Conservation (phyloP, 2,797 vertebrate genomes). For the Streptopelia turtur region DNA sequence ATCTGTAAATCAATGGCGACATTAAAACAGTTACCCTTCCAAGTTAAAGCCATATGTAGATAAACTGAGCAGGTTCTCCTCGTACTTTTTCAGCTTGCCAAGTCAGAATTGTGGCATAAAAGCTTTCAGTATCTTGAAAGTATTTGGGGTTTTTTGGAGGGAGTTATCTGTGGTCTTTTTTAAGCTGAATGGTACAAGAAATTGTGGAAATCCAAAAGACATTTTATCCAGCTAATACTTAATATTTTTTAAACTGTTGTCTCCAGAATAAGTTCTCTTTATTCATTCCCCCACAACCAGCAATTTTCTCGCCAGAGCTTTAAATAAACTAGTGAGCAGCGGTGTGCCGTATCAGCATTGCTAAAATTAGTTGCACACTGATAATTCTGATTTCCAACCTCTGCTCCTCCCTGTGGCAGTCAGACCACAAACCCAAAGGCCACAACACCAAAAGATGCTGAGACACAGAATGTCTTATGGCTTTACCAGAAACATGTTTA, state of each 20-base stretch:
- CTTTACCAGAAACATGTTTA: background rate
- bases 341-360: background rate
- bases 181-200: background rate
- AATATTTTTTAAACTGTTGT: background rate
- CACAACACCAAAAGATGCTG: background rate
- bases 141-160: background rate
- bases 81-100: background rate
- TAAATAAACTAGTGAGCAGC: constrained; percentile 11
- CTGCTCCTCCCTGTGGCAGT: background rate
- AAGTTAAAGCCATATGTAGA: background rate
- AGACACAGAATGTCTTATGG: background rate
- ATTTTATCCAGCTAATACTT: background rate
- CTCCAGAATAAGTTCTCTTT: background rate
- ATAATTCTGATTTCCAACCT: constrained; percentile 19
- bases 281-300: constrained; percentile 4
- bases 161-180: background rate
- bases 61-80: background rate
- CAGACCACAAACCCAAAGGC: background rate
- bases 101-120: background rate
- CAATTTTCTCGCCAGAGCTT: constrained; percentile 34
- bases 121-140: background rate
- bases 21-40: background rate
- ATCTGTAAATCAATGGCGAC: background rate
- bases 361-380: constrained; percentile 23
- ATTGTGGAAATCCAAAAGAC: background rate